Evolutionary conservation across 2,797 vertebrate genomes (phyloP).

Genomic region (Epinephelus awoara): DNA sequence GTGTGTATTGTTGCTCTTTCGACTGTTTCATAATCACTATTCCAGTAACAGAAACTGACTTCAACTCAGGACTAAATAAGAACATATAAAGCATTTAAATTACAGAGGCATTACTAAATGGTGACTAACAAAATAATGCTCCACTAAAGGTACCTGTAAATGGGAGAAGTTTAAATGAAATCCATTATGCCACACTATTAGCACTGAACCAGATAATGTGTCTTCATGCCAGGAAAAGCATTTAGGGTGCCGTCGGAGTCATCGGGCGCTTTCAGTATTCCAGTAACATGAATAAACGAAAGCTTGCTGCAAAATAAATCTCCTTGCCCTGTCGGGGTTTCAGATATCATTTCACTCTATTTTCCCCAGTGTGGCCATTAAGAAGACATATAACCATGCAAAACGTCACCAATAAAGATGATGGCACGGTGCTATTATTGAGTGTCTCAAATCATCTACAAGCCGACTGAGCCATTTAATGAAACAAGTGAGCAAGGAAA

Average conservation of each 20-base stretch:
- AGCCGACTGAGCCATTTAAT: constrained; percentile 54
- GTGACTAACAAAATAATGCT: constrained; percentile 17
- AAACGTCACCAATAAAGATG: constrained; percentile 67
- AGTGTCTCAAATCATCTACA: constrained; percentile 57
- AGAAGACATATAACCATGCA: constrained; percentile 64
- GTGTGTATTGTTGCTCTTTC: neutral
- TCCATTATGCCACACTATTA: constrained; percentile 27
- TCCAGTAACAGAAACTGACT: neutral
- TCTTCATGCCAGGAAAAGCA: constrained; percentile 44
- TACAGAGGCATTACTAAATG: neutral
- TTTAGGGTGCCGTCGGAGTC: constrained; percentile 21
- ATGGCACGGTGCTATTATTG: constrained; percentile 51
- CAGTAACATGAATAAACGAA: constrained; percentile 49
- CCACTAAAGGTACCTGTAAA: constrained; percentile 15
- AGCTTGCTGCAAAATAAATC: constrained; percentile 54
- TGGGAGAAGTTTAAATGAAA: constrained; percentile 35
- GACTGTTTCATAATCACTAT: neutral
- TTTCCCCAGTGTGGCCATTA: constrained; percentile 62
- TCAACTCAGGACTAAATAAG: constrained; percentile 4
- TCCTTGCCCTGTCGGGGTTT: constrained; percentile 39
- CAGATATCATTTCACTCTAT: constrained; percentile 58
- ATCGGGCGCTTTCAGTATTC: constrained; percentile 25
- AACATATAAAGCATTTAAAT: neutral
- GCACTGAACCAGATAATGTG: constrained; percentile 19
- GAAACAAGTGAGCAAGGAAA: constrained; percentile 31